Evolutionary conservation across 2,888 invertebrate genomes (phyloP), one percentile per base, ranked within the genome.

Genomic region (Idaea aversata): DNA sequence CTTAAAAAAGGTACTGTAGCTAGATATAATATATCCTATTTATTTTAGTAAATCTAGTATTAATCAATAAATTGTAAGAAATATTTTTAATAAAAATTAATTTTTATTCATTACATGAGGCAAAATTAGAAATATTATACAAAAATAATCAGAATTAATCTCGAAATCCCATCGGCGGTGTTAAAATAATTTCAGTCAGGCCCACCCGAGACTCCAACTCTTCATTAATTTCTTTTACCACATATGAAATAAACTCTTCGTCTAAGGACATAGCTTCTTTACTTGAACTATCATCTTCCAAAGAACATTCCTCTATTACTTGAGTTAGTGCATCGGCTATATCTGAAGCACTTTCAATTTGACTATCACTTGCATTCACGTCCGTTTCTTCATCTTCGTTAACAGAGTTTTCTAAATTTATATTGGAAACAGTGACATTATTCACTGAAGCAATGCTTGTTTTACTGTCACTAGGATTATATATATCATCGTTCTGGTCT

Each of bases 281-380:
- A 62, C 65, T 66, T 71, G 74, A 61, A 70, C 67, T 70, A 65
- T 70, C 63, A 63, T 77, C 75, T 63, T 76, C 72, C 16, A 70
- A 61, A n/a, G 80, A 79, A 72, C 71, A 81, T 70, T 87, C 84
- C 73, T 83, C 84, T 62, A 92, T 77, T 5, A 90, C 73, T 83
- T 91, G 91, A 15, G 93, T 93, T 35, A 82, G 65, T 10, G 88
- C 90, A 69, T 87, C 86, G 47, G 88, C 88, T 65, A 85, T 78
- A 70, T 87, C 85, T 6, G 81, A 81, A 75, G 67, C 47, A 47
- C 47, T 47, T 47, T 47, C 47, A 47, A 10, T 47, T 47, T 47
- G 47, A 47, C 47, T 47, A 4, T 47, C 47, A 47, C 47, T 47
- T 13, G 47, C 47, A 47, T 47, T 13, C 3, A 13, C 13, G 10